phyloP scores from a whole-genome alignment of 2,113 vertebrate species.

The Baryphthengus martii region DNA sequence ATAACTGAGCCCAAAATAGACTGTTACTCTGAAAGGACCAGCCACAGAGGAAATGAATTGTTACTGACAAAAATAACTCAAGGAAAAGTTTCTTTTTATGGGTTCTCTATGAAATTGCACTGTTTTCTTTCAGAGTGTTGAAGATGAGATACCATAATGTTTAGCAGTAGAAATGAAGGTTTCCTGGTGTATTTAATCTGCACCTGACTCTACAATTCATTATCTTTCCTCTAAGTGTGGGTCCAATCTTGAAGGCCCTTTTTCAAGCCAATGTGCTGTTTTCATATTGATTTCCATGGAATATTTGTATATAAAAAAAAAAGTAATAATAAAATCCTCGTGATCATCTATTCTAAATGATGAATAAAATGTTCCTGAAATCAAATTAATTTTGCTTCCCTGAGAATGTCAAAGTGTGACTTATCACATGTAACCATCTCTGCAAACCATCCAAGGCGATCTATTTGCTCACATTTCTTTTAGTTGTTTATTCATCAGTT shows the following conservation, averaged over 20 bases:
- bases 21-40: neutral
- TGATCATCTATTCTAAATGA: neutral
- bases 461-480: slow-evolving; percentile 9
- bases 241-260: neutral
- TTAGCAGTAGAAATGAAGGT: neutral
- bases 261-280: neutral
- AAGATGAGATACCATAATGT: neutral
- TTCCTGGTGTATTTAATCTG: neutral
- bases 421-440: neutral
- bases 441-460: neutral
- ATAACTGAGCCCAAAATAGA: neutral
- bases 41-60: neutral
- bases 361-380: neutral
- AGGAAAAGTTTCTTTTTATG: neutral
- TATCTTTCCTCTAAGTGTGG: neutral
- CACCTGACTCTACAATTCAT: neutral
- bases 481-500: neutral
- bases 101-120: neutral
- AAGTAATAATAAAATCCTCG: neutral
- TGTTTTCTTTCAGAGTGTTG: neutral
- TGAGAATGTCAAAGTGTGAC: neutral
- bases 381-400: neutral
- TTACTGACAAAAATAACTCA: neutral
- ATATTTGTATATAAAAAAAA: neutral
- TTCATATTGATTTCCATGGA: neutral